Evolutionary conservation across 2,888 invertebrate species (phyloP).

Genomic region (Trachelus troglodyta): DNA sequence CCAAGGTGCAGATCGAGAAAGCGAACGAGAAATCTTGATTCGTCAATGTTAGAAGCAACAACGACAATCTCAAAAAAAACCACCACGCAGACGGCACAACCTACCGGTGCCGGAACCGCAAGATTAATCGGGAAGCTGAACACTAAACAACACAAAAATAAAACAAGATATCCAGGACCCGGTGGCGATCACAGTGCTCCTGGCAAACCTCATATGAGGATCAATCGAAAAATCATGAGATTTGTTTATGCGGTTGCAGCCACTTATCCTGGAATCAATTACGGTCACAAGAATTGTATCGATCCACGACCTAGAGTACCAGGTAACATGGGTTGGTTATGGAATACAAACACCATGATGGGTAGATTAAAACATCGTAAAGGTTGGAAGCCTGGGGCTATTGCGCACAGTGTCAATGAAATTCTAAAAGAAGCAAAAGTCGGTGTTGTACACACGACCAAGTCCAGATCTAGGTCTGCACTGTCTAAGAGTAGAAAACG

Average conservation of each 20-base stretch:
- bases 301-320: slow-evolving; percentile 50
- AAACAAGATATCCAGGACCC: slow-evolving; percentile 16
- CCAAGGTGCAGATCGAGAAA: slow-evolving; percentile 42
- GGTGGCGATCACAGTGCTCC: slow-evolving; percentile 29
- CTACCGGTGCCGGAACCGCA: slow-evolving; percentile 2
- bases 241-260: slow-evolving; percentile 55
- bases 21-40: slow-evolving; percentile 4
- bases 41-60: slow-evolving; percentile 2
- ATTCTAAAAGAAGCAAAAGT: slow-evolving; percentile 40
- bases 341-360: slow-evolving; percentile 42
- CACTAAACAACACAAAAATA: background rate
- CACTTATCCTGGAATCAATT: slow-evolving; percentile 45
- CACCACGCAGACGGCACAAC: background rate
- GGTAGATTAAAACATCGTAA: slow-evolving; percentile 47
- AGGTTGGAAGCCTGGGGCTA: slow-evolving; percentile 62
- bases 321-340: slow-evolving; percentile 61
- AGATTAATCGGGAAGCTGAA: background rate
- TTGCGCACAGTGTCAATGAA: slow-evolving; percentile 39
- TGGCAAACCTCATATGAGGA: slow-evolving; percentile 19
- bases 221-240: slow-evolving; percentile 32
- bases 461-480: slow-evolving; percentile 24
- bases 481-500: slow-evolving; percentile 22
- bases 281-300: slow-evolving; percentile 54
- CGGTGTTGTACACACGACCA: slow-evolving; percentile 27
- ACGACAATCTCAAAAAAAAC: background rate